Evolutionary conservation across 2,113 vertebrate species (phyloP).

Genomic region (Manacus vitellinus): DNA sequence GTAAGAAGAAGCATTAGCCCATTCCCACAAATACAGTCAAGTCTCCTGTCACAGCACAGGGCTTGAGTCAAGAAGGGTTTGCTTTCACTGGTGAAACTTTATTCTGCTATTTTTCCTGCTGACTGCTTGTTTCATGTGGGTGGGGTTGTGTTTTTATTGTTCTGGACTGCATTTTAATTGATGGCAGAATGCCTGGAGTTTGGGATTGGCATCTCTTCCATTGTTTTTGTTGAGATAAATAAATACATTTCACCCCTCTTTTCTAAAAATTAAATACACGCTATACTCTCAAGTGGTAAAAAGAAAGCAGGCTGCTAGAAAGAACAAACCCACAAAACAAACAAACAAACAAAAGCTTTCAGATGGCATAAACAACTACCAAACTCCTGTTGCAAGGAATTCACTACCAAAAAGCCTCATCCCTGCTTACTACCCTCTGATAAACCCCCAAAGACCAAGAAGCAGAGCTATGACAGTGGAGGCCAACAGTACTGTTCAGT

Average conservation of each 20-base stretch:
- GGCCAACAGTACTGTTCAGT: not conserved
- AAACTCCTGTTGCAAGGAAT: not conserved
- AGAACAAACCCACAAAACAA: not conserved
- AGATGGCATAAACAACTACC: not conserved
- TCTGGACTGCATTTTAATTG: constrained; percentile 50
- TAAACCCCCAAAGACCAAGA: not conserved
- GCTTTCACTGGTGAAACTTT: constrained; percentile 30
- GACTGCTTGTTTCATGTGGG: constrained; percentile 51
- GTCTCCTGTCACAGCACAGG: not conserved
- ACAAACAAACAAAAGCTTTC: not conserved
- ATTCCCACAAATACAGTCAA: not conserved
- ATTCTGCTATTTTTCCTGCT: constrained; percentile 47
- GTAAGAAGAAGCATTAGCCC: not conserved
- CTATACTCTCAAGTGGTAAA: not conserved
- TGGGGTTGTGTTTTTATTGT: constrained; percentile 58
- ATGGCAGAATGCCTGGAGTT: constrained; percentile 56
- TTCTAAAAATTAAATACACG: not conserved
- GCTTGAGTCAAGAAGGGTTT: not conserved
- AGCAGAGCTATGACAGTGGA: not conserved
- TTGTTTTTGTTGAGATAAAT: constrained; percentile 45
- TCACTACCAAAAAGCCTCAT: not conserved
- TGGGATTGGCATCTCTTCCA: constrained; percentile 43
- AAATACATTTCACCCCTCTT: not conserved
- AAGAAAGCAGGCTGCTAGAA: not conserved
- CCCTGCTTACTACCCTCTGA: not conserved